Base-by-base conservation (phyloP, 1,140 invertebrate species). In the Apolygus lucorum region DNA sequence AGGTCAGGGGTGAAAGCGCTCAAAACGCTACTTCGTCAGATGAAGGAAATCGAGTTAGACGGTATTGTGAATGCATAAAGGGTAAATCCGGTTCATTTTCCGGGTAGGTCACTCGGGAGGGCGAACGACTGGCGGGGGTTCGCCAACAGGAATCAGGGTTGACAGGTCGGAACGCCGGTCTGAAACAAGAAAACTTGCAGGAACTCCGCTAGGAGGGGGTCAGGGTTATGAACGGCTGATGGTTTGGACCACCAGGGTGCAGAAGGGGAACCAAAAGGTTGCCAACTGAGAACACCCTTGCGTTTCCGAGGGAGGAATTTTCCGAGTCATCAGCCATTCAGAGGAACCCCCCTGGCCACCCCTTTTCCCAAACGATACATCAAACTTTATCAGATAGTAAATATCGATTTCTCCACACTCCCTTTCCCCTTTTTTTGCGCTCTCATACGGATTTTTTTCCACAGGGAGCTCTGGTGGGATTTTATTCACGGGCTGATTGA, bases 301-400 rank as follows among this genome's bases (percentile, higher is more conserved):
- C n/a, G 34, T 49, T 49, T 49, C 34, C 34, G 54, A 4, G 4
- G 54, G 22, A 22, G 54, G 54, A 59, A 59, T 59, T 59, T 59
- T 59, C 54, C 54, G 54, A 59, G 54, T 59, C 54, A 59, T 59
- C 54, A 59, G 54, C 54, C 54, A 59, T 59, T 59, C 54, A 59
- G 54, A 59, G 22, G 11, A 11, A 4, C 13, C 4, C 22, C 54
- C 11, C 54, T 13, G 22, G 22, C 34, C 34, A 17, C 34, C 34
- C 34, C 34, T 42, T 42, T 59, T 59, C 4, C 54, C 22, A 21
- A 59, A 59, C 54, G 54, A 59, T 59, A 59, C 54, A 59, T 59
- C 54, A 59, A 59, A 59, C 54, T 59, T 59, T 59, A 59, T 59
- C 54, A 59, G 54, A 59, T 59, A 59, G 54, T 59, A 59, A 59